Evolutionary conservation across 2,888 invertebrate species (phyloP), one percentile per base, ranked within the genome.

Genomic region (Chrysotoxum bicinctum): DNA sequence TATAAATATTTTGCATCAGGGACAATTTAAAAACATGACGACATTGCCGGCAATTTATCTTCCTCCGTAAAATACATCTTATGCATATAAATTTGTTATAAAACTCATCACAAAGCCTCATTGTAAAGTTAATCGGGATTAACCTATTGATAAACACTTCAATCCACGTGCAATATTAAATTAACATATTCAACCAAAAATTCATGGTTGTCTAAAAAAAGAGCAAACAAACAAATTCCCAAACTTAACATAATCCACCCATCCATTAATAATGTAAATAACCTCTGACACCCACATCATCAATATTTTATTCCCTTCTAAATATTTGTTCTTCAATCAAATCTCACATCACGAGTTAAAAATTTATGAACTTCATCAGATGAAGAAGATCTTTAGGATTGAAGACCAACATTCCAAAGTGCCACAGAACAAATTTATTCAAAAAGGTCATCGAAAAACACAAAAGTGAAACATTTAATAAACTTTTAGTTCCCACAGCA

Each of bases 181-280:
- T 60, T 60, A 40, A 43, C 64, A 30, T 62, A 19, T 14, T 7
- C 26, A 16, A 14, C 12, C 40, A 12, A 23, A 45, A 64, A 30
- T 19, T 32, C 64, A 64, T 45, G 64, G 64, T 23, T 48, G 10
- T n/a, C 45, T 43, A 19, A 19, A 45, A 56, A 64, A 72, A 69
- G 40, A 40, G 48, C 58, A 45, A 56, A 56, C 8, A 66, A 73
- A 56, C 3, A 43, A 62, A 69, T 26, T 21, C 43, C 8, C 8
- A 70, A 40, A 37, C n/a, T 70, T 45, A 48, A n/a, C 70, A 64
- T 45, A 64, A 64, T 45, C 19, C 64, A 64, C 70, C 52, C 16
- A 43, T 32, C 60, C 60, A 62, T 77, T 62, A 70, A 62, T 62
- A 70, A 70, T 52, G 52, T 32, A 79, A 79, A 66, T 56, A 64